Percentiles rank a stretch among this genome's conserved stretches.
phyloP scores from a whole-genome alignment of 2,797 vertebrate species.

The Anguilla pacifica region DNA sequence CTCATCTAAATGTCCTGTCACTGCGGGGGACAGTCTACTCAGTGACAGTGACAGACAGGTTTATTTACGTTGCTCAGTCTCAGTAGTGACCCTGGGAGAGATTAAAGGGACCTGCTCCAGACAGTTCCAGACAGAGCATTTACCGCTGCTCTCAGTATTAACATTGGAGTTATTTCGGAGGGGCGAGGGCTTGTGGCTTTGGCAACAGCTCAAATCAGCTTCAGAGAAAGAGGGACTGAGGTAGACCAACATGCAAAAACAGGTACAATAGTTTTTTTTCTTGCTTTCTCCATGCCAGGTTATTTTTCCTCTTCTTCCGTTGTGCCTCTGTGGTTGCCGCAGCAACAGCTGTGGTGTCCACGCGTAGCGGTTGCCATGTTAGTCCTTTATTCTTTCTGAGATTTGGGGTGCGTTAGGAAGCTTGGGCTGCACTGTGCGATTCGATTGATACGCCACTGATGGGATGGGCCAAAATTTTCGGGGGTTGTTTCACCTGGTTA shows the following conservation, averaged over 20 bases:
- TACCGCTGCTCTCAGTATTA: not conserved
- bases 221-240: not conserved
- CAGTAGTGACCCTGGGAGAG: not conserved
- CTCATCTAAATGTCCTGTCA: not conserved
- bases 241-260: not conserved
- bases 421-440: not conserved
- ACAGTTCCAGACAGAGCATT: not conserved
- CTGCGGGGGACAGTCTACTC: not conserved
- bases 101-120: not conserved
- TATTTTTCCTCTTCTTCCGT: not conserved
- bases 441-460: not conserved
- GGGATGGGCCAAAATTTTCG: not conserved
- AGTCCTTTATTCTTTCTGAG: not conserved
- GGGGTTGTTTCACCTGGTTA: not conserved
- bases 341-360: not conserved
- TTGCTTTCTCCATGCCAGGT: not conserved
- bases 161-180: not conserved
- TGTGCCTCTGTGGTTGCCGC: not conserved
- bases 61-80: constrained; percentile 4
- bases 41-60: not conserved
- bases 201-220: not conserved
- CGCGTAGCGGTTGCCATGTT: not conserved
- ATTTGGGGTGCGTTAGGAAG: too few relatives aligned
- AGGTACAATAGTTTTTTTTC: not conserved
- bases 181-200: not conserved